Conservation (phyloP, 92 coral and sea anemone genomes). For the Virgularia gustaviana region DNA sequence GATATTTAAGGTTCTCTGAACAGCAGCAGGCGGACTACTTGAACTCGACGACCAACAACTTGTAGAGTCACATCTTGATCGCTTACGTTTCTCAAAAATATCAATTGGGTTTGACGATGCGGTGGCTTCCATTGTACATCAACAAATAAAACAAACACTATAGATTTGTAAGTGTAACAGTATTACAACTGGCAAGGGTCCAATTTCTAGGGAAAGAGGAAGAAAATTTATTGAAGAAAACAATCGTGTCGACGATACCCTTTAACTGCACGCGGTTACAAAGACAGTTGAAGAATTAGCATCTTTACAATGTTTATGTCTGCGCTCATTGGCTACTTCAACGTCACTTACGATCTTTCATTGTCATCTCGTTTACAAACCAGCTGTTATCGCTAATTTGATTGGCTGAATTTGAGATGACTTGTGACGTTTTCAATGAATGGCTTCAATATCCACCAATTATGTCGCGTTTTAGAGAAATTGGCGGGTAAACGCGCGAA, state of each 20-base stretch:
- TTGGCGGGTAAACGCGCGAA: conserved; percentile 42
- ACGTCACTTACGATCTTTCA: conserved; percentile 12
- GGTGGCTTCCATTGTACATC: too few relatives aligned
- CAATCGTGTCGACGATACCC: conserved; percentile 22
- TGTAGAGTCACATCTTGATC: conserved; percentile 76
- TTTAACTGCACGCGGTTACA: conserved; percentile 40
- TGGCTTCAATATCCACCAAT: conserved; percentile 19
- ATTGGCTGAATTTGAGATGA: conserved; percentile 2
- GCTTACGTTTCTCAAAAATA: conserved; percentile 65
- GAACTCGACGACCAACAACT: conserved; percentile 59
- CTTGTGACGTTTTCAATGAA: conserved; percentile 30
- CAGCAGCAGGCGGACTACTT: conserved; percentile 60
- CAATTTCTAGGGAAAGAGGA: conserved; percentile 11
- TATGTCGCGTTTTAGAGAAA: background rate
- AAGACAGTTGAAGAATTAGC: conserved; percentile 37
- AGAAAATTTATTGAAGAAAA: conserved; percentile 9
- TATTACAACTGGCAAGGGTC: conserved; percentile 26
- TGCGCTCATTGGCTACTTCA: conserved; percentile 20
- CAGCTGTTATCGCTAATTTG: conserved; percentile 6
- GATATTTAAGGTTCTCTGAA: conserved; percentile 78
- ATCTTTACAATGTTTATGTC: conserved; percentile 34
- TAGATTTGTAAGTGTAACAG: background rate
- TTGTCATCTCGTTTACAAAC: conserved; percentile 12
- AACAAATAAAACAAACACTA: too few relatives aligned
- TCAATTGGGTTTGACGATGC: conserved; percentile 26